Conservation (phyloP, 1,140 invertebrate genomes). For the Drosophila nannoptera region DNA sequence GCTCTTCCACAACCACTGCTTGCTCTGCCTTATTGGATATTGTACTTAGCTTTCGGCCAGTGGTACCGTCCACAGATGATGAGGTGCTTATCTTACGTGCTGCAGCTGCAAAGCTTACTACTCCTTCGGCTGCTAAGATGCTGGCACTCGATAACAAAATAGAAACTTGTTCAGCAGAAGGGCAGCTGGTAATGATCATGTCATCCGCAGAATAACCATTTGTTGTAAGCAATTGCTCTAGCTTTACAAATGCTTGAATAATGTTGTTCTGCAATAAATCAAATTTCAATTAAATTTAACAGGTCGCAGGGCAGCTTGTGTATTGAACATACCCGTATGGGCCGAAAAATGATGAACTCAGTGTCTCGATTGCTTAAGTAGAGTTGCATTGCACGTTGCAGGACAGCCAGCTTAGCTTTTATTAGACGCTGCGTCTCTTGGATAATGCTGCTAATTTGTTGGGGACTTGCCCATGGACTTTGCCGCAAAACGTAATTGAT, state of each 20-base stretch:
- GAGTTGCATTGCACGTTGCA: constrained; percentile 94
- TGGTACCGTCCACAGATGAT: constrained; percentile 54
- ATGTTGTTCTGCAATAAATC: constrained; percentile 88
- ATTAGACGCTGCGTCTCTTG: constrained; percentile 86
- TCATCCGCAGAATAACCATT: constrained; percentile 90
- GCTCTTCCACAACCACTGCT: constrained; percentile 16
- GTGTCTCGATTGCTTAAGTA: constrained; percentile 98
- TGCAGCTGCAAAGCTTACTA: constrained; percentile 67
- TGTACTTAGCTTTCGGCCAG: constrained; percentile 52
- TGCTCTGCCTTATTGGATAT: constrained; percentile 49
- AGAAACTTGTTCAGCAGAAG: constrained; percentile 94
- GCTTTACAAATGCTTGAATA: constrained; percentile 89
- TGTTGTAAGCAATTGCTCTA: constrained; percentile 87
- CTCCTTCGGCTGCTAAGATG: constrained; percentile 80
- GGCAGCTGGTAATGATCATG: constrained; percentile 90
- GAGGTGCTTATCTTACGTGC: constrained; percentile 69
- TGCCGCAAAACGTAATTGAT: constrained; percentile 70
- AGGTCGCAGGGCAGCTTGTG: not conserved
- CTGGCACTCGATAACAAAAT: constrained; percentile 89
- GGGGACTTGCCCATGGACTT: constrained; percentile 80
- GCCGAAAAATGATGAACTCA: constrained; percentile 96
- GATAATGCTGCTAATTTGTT: constrained; percentile 82
- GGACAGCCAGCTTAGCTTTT: constrained; percentile 87
- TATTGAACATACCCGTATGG: constrained; percentile 86
- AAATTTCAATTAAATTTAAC: not conserved